Evolutionary conservation across 2,888 invertebrate genomes (phyloP).

Genomic region (Acanthosepion pharaonis): DNA sequence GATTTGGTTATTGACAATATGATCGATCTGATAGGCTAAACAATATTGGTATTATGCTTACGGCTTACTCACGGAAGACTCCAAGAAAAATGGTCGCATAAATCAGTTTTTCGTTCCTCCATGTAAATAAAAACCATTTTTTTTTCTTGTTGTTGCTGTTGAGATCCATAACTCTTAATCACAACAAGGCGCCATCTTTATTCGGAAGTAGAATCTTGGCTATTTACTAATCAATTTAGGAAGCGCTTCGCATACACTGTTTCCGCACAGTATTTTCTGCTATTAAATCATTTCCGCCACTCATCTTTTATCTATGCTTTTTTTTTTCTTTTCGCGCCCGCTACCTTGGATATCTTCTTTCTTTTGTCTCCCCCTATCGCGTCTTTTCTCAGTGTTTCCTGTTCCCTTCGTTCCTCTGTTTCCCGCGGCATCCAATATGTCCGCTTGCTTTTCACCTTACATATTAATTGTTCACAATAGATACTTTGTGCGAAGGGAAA

Average conservation of each 20-base stretch:
- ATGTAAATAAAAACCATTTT: neutral
- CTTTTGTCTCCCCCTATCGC: neutral
- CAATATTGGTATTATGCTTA: neutral
- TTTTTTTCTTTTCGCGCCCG: neutral
- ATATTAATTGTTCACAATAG: neutral
- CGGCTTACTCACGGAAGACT: neutral
- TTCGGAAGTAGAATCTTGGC: neutral
- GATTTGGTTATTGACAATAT: neutral
- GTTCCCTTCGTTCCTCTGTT: neutral
- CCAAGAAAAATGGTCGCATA: neutral
- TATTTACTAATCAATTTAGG: neutral
- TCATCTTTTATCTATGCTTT: neutral
- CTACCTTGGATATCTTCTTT: neutral
- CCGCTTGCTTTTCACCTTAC: neutral
- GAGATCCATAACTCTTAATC: neutral
- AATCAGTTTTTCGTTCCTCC: neutral
- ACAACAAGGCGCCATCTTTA: neutral
- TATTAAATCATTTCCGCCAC: neutral
- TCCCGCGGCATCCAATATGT: constrained; percentile 8
- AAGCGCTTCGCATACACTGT: neutral
- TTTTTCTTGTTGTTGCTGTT: neutral
- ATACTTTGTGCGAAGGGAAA: neutral
- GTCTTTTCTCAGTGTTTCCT: neutral
- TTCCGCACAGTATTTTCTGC: neutral
- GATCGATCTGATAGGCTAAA: neutral